Evolutionary conservation across 2,888 invertebrate species (phyloP).

Genomic region (Cephonodes hylas): DNA sequence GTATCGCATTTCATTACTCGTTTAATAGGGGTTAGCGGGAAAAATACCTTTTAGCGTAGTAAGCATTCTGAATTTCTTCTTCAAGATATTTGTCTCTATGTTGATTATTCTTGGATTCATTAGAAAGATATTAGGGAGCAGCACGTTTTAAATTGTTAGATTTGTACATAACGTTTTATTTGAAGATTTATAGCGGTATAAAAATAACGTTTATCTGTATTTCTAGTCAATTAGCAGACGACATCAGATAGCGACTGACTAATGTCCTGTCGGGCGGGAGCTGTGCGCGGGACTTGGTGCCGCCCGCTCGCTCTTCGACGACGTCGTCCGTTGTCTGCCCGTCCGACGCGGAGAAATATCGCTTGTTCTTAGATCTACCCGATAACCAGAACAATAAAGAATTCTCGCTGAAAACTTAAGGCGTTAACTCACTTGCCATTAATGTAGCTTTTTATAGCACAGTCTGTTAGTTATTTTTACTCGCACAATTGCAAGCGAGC

Average conservation of each 20-base stretch:
- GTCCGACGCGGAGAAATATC: constrained; percentile 30
- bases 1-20: background rate
- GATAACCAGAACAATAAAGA: constrained; percentile 19
- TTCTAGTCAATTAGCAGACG: constrained; percentile 79
- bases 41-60: background rate
- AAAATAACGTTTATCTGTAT: constrained; percentile 74
- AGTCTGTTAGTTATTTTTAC: background rate
- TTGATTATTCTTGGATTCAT: background rate
- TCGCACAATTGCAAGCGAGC: background rate
- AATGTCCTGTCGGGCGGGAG: constrained; percentile 49
- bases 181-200: constrained; percentile 52
- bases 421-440: background rate
- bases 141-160: background rate
- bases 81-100: background rate
- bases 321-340: constrained; percentile 26
- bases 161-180: background rate
- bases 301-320: background rate
- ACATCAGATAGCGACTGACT: constrained; percentile 73
- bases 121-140: background rate
- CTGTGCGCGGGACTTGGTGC: constrained; percentile 12
- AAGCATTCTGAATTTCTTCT: background rate
- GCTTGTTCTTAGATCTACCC: constrained; percentile 31
- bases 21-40: background rate
- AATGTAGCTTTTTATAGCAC: background rate
- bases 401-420: constrained; percentile 7